Evolutionary conservation across 2,113 vertebrate genomes (phyloP), one percentile per base, ranked within the genome.

Genomic region (Hoplias malabaricus): DNA sequence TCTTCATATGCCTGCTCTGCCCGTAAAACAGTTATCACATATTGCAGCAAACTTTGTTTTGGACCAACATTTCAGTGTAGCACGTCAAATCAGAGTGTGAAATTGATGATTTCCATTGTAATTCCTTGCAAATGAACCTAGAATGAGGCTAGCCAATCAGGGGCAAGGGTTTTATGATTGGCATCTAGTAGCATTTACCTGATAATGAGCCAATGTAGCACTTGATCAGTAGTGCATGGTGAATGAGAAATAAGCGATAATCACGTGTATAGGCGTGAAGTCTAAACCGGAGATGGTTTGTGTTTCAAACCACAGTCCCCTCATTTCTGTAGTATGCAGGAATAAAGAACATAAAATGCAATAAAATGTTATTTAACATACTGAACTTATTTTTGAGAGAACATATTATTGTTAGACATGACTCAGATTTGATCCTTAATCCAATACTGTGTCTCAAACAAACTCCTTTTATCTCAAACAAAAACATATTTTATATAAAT

Each of bases 71-170:
- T 63, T 63, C 59, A 63, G 59, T 63, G 59, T 63, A 78, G 54
- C 62, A 59, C 53, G 59, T 53, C 38, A 53, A 31, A 59, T 57
- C 38, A 3, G 27, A 48, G 67, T 78, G 62, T 54, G 63, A 61
- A 81, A 78, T 70, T 73, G 54, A 61, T 46, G 63, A 57, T 73
- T 63, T 70, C 48, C 71, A 36, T 56, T 70, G 61, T 75, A 78
- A 57, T 70, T 53, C 31, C 57, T 54, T 19, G 65, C 42, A 53
- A 78, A 78, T 75, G 80, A 53, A 77, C 43, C 57, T 78, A 70
- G 75, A 77, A 36, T 6, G 2, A 53, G 25, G 25, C 57, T 61
- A 74, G 25, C 71, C 80, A 34, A 62, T 69, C 53, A 43, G 62
- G 27, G 56, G 75, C 2, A 40, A 46, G 27, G 29, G 5, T 11